Base-by-base conservation (phyloP, 2,888 invertebrate species). In the Diplolepis rosae region DNA sequence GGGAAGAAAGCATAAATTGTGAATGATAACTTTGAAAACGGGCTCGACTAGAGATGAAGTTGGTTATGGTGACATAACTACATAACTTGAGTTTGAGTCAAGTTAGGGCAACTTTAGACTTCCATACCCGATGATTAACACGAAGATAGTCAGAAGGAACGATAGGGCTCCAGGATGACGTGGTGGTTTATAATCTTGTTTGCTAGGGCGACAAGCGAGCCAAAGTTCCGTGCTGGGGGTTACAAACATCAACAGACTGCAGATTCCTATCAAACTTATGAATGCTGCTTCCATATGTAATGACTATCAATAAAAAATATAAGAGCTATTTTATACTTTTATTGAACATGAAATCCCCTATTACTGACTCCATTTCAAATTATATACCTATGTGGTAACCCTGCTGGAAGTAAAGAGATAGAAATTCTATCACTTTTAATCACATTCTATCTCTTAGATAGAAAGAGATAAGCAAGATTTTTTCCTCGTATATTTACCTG, bases 271-370 rank as follows among this genome's bases (percentile, higher is more conserved):
- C 80, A 92, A 90, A 15, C 90, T 91, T 72, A 94, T 90, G 85
- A 94, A 93, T 48, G 92, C 93, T 13, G 93, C 92, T 85, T 94
- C 94, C 83, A 94, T 90, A 89, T 92, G 92, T 82, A 94, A 90
- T 65, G 93, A 92, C 94, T 94, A 90, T 54, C 90, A 90, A 79
- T 30, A 54, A 18, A 52, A n/a, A 32, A 48, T 22, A 27, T 22
- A 22, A 18, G 11, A 24, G 28, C 13, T 48, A 56, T 54, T 13
- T 66, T 32, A 50, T 30, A 50, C 9, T 18, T 32, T 13, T 9
- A 11, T 66, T 52, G 13, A 54, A 39, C 22, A 52, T 54, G 15
- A 27, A 39, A 30, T 22, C n/a, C 22, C 22, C 48, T 39, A 39
- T 27, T 15, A 2, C n/a, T 18, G 9, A 7, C 4, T 22, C 15